Evolutionary conservation across 2,888 invertebrate species (phyloP).

Genomic region (Eupeodes latifasciatus): DNA sequence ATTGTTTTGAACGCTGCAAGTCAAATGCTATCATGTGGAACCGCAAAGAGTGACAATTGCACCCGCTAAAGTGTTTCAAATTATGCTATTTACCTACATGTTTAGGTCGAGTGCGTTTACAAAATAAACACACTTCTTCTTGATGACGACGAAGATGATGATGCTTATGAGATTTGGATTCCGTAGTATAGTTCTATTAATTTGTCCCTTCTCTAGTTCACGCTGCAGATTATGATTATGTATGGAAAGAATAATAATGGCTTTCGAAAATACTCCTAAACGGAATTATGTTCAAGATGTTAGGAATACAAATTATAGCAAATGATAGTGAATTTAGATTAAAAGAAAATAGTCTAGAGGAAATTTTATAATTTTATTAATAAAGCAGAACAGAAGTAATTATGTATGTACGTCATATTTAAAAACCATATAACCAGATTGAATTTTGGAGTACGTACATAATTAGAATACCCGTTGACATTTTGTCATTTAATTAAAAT

Average conservation of each 20-base stretch:
- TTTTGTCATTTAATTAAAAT: too few species aligned
- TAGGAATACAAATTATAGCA: neutral
- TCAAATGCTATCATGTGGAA: constrained; percentile 45
- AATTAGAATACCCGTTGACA: too few species aligned
- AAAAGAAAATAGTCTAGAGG: neutral
- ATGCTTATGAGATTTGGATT: neutral
- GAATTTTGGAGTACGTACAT: neutral
- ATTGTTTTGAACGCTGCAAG: constrained; percentile 35
- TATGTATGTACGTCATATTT: neutral
- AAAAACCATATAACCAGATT: neutral
- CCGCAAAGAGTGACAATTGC: constrained; percentile 66
- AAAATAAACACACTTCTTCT: neutral
- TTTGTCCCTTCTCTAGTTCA: neutral
- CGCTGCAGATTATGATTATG: constrained; percentile 13
- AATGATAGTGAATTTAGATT: neutral
- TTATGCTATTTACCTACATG: constrained; percentile 71
- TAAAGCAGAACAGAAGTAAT: constrained; percentile 6
- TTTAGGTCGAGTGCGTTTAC: constrained; percentile 59
- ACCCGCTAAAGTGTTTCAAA: constrained; percentile 59
- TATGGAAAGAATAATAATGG: constrained; percentile 34
- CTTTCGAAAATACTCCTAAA: constrained; percentile 12
- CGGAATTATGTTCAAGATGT: neutral
- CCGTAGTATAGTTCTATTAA: neutral
- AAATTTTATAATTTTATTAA: constrained; percentile 1
- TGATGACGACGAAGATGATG: neutral